Evolutionary conservation across 2,797 vertebrate genomes (phyloP).

Genomic region (Oreochromis grahami): DNA sequence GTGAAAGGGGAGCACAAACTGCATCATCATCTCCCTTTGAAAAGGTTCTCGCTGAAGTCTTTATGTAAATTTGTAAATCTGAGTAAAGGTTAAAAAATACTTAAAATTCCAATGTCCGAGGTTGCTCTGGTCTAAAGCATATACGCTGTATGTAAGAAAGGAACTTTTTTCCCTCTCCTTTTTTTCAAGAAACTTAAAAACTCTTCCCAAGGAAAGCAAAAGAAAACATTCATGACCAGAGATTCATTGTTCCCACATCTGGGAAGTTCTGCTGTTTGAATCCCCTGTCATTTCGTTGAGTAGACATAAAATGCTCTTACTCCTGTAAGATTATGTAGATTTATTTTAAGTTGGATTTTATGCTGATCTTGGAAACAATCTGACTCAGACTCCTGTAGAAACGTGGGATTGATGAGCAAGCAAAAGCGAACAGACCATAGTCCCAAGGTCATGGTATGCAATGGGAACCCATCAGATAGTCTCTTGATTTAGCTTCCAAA

Average conservation of each 20-base stretch:
- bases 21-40: slow-evolving; percentile 18
- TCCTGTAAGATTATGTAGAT: background rate
- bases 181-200: background rate
- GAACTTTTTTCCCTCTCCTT: background rate
- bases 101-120: background rate
- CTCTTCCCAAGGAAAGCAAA: background rate
- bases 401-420: background rate
- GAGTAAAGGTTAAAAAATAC: slow-evolving; percentile 23
- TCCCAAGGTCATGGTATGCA: background rate
- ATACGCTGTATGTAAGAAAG: background rate
- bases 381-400: background rate
- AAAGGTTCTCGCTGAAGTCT: slow-evolving; percentile 14
- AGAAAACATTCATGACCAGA: slow-evolving; percentile 12
- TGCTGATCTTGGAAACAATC: background rate
- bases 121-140: slow-evolving; percentile 23
- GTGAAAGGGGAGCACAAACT: slow-evolving; percentile 8
- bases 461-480: background rate
- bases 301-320: background rate
- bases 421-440: background rate
- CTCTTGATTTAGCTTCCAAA: background rate
- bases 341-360: background rate
- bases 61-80: slow-evolving; percentile 1
- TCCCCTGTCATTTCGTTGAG: background rate
- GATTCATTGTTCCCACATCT: slow-evolving; percentile 5
- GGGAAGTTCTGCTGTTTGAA: background rate